A percentile compares a stretch with the other conserved stretches of the same genome.
Conservation (phyloP, 2,888 invertebrate genomes). For the Apamea sordens region DNA sequence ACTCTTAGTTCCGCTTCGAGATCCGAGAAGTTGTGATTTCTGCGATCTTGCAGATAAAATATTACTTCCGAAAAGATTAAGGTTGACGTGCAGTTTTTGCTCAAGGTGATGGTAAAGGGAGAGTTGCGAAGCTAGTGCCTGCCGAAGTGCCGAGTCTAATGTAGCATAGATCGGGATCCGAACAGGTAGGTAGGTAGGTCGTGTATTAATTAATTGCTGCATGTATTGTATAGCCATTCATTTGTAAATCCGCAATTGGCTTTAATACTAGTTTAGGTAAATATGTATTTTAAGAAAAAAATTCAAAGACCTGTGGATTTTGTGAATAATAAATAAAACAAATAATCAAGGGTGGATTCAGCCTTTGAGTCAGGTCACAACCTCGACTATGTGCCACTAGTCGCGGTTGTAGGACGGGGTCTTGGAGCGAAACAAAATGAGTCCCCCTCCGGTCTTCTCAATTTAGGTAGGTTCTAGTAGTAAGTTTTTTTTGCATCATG, state of each 20-base stretch:
- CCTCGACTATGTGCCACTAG: not conserved
- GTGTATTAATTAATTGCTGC: not conserved
- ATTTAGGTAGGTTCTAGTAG: not conserved
- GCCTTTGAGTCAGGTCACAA: not conserved
- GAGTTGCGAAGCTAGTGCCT: not conserved
- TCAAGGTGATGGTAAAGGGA: slow-evolving; percentile 25
- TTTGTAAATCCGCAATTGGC: too few species aligned
- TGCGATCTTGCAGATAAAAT: slow-evolving; percentile 41
- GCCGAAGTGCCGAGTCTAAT: not conserved
- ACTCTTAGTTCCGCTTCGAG: slow-evolving; percentile 69
- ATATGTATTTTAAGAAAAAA: too few species aligned
- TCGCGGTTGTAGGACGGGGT: not conserved
- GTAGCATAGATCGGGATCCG: not conserved
- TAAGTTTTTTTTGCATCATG: too few species aligned
- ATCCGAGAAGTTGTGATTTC: slow-evolving; percentile 20
- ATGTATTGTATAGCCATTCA: too few species aligned
- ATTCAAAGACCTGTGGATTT: too few species aligned
- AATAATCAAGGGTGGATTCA: not conserved
- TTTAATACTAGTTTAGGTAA: too few species aligned
- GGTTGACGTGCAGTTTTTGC: slow-evolving; percentile 19
- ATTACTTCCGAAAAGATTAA: slow-evolving; percentile 60
- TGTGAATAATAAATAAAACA: too few species aligned
- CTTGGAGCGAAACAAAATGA: not conserved
- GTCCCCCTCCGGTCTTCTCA: not conserved
- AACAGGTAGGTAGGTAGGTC: not conserved